Percentiles rank a stretch among this genome's conserved stretches.
Evolutionary conservation across 2,797 vertebrate species (phyloP).

Genomic region (Eupleurogrammus muticus): DNA sequence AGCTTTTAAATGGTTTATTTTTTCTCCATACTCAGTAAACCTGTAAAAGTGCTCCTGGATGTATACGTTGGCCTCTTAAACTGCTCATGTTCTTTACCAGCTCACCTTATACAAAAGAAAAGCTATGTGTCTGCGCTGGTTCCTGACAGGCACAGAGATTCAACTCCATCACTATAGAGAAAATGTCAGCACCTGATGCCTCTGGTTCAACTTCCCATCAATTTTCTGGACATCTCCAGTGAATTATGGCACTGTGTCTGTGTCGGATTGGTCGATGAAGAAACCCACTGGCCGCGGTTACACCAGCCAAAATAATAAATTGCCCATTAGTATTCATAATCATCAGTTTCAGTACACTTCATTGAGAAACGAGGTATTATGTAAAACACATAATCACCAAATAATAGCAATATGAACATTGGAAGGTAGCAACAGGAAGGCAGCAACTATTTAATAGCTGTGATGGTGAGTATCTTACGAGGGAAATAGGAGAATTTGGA

Average conservation of each 20-base stretch:
- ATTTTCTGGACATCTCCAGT: conserved; percentile 46
- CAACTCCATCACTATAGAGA: conserved; percentile 36
- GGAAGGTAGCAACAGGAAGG: too few relatives aligned
- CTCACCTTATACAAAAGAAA: conserved; percentile 9
- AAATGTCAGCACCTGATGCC: conserved; percentile 55
- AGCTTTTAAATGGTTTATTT: not conserved
- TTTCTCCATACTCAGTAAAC: conserved; percentile 2
- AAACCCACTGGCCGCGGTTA: too few relatives aligned
- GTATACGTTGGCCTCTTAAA: not conserved
- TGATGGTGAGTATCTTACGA: too few relatives aligned
- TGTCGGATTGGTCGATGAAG: too few relatives aligned
- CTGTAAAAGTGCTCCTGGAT: conserved; percentile 1
- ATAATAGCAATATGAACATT: too few relatives aligned
- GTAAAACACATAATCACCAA: too few relatives aligned
- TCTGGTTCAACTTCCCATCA: conserved; percentile 38
- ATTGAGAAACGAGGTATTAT: too few relatives aligned
- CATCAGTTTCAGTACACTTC: too few relatives aligned
- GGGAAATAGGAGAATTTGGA: too few relatives aligned
- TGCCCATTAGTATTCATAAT: too few relatives aligned
- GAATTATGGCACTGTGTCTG: conserved; percentile 39
- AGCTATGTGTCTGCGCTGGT: conserved; percentile 9
- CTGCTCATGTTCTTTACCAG: not conserved
- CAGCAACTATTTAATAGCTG: too few relatives aligned
- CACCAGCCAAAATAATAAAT: too few relatives aligned
- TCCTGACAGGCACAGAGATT: conserved; percentile 17